Evolutionary conservation across 92 coral and sea anemone genomes (phyloP).

Genomic region (Porites rus): DNA sequence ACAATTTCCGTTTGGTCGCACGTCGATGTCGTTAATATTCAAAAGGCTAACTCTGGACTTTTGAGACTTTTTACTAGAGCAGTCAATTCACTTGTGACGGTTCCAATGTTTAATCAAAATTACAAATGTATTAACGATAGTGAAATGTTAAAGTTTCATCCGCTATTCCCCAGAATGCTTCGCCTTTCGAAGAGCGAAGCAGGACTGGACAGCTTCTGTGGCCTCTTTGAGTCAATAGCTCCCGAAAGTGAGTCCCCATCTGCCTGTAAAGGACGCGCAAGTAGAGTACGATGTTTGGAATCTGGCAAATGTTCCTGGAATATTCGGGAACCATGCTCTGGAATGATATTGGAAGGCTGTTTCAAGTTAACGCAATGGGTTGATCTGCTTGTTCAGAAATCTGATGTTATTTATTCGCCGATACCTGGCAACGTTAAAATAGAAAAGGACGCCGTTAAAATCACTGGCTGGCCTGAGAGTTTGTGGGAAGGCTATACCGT

Average conservation of each 20-base stretch:
- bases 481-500: conserved; percentile 58
- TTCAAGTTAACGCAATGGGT: conserved; percentile 29
- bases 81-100: conserved; percentile 49
- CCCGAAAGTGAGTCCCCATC: neutral
- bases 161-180: conserved; percentile 45
- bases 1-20: conserved; percentile 35
- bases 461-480: conserved; percentile 72
- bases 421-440: conserved; percentile 62
- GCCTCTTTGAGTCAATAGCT: conserved; percentile 63
- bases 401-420: conserved; percentile 57
- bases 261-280: conserved; percentile 13
- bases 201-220: conserved; percentile 56
- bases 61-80: neutral
- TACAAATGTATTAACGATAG: conserved; percentile 33
- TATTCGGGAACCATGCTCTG: conserved; percentile 66
- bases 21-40: conserved; percentile 18
- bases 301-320: conserved; percentile 46
- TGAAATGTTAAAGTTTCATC: conserved; percentile 16
- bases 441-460: conserved; percentile 11
- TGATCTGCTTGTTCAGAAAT: conserved; percentile 26
- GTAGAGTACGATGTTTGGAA: conserved; percentile 24
- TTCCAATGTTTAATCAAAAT: conserved; percentile 41
- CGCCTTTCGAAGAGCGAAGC: conserved; percentile 44
- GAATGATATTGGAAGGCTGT: conserved; percentile 63
- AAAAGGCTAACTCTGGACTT: conserved; percentile 8